Base-by-base conservation (phyloP, 2,113 vertebrate genomes). In the Lamprotornis superbus region DNA sequence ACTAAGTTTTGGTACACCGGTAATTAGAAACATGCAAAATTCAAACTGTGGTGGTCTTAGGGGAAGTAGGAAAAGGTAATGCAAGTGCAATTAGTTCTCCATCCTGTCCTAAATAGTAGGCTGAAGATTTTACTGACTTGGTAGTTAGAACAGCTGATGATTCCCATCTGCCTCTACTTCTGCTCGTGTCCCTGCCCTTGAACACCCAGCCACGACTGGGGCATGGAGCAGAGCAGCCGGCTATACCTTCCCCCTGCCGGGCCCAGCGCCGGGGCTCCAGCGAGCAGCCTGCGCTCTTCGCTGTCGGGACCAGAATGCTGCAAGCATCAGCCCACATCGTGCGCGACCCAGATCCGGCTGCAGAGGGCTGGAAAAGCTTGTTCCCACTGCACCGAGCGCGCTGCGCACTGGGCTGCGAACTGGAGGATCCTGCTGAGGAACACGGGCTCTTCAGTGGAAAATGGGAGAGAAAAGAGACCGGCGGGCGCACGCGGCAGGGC, bases 31-130 rank as follows among this genome's bases (percentile, higher is more conserved):
- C 9, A 37, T 2, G 23, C 44, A 89, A 47, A 37, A 64, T 49
- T 59, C 47, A 21, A 77, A 18, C 12, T 2, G 1, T 12, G 24
- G 19, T 0, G 1, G 13, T 47, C 68, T 75, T 47, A 2, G 5
- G 5, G 23, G 27, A 59, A 84, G 64, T 0, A 52, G 37, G 35
- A 69, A 65, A 70, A 57, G 17, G 39, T 13, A 76, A 83, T 7
- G 18, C 19, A 30, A 39, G 44, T 4, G 20, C 10, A 82, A 7
- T 15, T 14, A 42, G 17, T 15, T 84, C 52, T 81, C 16, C n/a
- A 23, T 68, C 37, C 68, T 21, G 24, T 16, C n/a, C 37, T 68
- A 18, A 17, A 47, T 1, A 22, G 27, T 1, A 65, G 50, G 59
- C 3, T 42, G 53, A 24, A 71, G 33, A n/a, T 69, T 49, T 39